Percentiles rank a stretch among this genome's conserved stretches.
Conservation (phyloP, 1,140 invertebrate genomes). For the Oryzaephilus surinamensis region DNA sequence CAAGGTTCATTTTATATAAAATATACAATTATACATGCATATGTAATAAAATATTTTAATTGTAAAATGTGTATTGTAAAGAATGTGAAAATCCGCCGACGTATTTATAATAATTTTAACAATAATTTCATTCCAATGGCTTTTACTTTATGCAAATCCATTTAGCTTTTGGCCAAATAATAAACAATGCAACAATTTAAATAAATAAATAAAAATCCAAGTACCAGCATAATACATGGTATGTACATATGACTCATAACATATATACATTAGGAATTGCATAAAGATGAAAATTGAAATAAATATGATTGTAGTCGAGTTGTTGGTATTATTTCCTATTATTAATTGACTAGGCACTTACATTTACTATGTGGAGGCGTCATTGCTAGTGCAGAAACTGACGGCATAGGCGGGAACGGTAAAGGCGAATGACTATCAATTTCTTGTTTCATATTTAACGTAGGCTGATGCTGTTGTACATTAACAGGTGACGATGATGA, state of each 20-base stretch:
- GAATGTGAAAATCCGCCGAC: too few species aligned
- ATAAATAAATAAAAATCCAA: too few species aligned
- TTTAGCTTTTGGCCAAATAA: too few species aligned
- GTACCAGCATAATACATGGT: too few species aligned
- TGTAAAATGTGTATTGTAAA: too few species aligned
- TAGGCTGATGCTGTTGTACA: slow-evolving; percentile 39
- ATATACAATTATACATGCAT: too few species aligned
- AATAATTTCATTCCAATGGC: too few species aligned
- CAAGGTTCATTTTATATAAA: too few species aligned
- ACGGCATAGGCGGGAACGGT: slow-evolving; percentile 54
- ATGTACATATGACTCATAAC: neutral
- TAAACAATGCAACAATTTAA: too few species aligned
- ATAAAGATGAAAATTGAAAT: slow-evolving; percentile 11
- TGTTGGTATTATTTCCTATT: neutral
- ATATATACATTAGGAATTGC: neutral
- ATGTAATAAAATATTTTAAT: too few species aligned
- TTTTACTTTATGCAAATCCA: too few species aligned
- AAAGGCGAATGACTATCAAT: slow-evolving; percentile 46
- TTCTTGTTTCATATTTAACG: slow-evolving; percentile 38
- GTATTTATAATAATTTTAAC: too few species aligned
- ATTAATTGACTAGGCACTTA: slow-evolving; percentile 24
- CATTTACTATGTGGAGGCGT: slow-evolving; percentile 68
- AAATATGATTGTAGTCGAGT: neutral
- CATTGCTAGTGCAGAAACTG: slow-evolving; percentile 59
- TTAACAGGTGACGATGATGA: slow-evolving; percentile 42